Base-by-base conservation (phyloP, 2,797 vertebrate species). In the Pseudotriccus pelzelni region DNA sequence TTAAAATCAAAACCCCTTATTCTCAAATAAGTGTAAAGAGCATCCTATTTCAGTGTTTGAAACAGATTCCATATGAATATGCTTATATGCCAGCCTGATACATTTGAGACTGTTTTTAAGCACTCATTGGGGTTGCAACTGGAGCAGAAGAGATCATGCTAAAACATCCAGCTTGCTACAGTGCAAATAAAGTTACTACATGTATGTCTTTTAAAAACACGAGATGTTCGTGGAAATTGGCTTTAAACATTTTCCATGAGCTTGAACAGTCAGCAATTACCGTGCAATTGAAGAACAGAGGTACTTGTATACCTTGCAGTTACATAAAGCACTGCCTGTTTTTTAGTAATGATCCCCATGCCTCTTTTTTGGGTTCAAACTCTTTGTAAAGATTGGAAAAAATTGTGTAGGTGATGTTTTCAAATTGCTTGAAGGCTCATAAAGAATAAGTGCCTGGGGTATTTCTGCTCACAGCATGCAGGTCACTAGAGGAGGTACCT, bases 401-500 rank as follows among this genome's bases (percentile, higher is more conserved):
- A 94, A 82, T n/a, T 34, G 70, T 39, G 63, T 76, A 78, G 84
- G 43, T 87, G 85, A 78, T 78, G 20, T 79, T 93, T 94, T 83
- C 73, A 68, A 44, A 56, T 91, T 91, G 66, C 64, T 79, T 47
- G 50, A 89, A 74, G 63, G 55, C 75, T 85, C 69, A 58, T 62
- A 70, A 95, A 67, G 39, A 24, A 1, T 30, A 9, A 70, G 84
- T 63, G 84, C 34, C 88, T 75, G 55, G 63, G 75, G 76, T 74
- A 16, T 58, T 83, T 94, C 64, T 92, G 73, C 55, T 90, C 62
- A 59, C 58, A 90, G 80, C 59, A 15, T 2, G 5, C 10, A 78
- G 68, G 84, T 87, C 30, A 24, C 83, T 44, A 43, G 68, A 77
- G 79, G 75, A 87, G 52, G 43, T 21, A 5, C 24, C 28, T 79